These are phyloP conservation scores for Ceryle rudis DNA, from an alignment of 2,797 vertebrate species.

Conservation along the genomic window DNA sequence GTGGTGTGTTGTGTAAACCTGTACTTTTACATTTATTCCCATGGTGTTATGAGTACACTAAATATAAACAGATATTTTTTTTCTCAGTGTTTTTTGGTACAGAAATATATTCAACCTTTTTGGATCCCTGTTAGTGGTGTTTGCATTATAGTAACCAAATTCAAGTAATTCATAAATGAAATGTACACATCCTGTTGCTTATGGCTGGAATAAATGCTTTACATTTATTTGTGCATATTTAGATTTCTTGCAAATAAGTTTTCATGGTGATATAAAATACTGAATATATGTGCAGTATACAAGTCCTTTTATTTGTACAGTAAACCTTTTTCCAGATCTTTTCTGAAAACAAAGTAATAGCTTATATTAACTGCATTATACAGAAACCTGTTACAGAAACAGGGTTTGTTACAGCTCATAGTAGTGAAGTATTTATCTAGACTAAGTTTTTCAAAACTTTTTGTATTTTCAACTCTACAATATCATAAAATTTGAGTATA, in stretches of 20 bases:
- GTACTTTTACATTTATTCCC: neutral
- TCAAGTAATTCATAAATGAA: neutral
- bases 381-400: conserved; percentile 81
- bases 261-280: conserved; percentile 22
- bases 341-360: conserved; percentile 82
- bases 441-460: conserved; percentile 53
- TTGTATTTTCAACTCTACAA: conserved; percentile 79
- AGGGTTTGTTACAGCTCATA: conserved; percentile 85
- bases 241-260: neutral
- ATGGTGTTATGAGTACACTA: neutral
- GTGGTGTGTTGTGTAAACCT: neutral
- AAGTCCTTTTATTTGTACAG: conserved; percentile 72
- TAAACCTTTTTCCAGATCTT: conserved; percentile 68
- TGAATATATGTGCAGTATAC: conserved; percentile 43
- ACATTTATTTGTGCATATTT: neutral
- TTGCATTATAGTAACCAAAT: neutral
- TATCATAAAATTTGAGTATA: conserved; percentile 39
- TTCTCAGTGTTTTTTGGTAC: neutral
- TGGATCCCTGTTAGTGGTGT: neutral
- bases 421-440: conserved; percentile 82
- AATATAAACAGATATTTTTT: neutral
- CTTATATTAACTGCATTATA: conserved; percentile 85
- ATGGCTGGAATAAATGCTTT: neutral
- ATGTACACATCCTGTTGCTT: neutral
- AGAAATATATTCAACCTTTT: neutral